Conservation (phyloP, 2,113 vertebrate species). For the Coregonus clupeaformis region DNA sequence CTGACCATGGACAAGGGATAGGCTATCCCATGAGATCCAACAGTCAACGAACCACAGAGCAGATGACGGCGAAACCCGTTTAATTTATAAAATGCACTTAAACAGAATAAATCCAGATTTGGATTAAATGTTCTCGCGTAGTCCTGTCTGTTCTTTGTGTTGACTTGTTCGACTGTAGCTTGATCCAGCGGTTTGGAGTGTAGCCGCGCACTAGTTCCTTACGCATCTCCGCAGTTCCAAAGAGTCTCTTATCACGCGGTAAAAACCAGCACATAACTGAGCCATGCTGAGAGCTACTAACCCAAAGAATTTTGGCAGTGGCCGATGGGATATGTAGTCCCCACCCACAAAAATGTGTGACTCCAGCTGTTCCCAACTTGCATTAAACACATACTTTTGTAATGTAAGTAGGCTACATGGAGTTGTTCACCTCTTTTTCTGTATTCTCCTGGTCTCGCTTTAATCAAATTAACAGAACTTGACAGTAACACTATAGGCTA, state of each 20-base stretch:
- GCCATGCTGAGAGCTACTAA: background rate
- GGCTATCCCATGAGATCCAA: background rate
- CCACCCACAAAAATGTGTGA: constrained; percentile 20
- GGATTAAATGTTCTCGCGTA: background rate
- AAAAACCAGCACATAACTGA: background rate
- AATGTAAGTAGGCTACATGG: background rate
- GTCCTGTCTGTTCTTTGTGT: background rate
- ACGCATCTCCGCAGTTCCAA: background rate
- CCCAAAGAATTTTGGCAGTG: background rate
- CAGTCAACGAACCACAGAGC: background rate
- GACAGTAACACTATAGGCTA: background rate
- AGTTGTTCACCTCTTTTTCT: background rate
- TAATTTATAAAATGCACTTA: background rate
- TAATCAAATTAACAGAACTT: background rate
- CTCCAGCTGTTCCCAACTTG: background rate
- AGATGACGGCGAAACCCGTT: background rate
- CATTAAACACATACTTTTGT: background rate
- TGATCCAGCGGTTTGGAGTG: background rate
- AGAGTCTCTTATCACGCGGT: background rate
- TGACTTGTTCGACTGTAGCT: background rate
- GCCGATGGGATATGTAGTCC: constrained; percentile 6
- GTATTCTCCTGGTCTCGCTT: background rate
- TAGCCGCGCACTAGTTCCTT: background rate
- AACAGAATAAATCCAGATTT: background rate
- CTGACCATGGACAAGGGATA: background rate